A percentile compares a stretch with the other conserved stretches of the same genome.
Evolutionary conservation across 1,140 invertebrate species (phyloP).

Genomic region (Drosophila nigrodunni): DNA sequence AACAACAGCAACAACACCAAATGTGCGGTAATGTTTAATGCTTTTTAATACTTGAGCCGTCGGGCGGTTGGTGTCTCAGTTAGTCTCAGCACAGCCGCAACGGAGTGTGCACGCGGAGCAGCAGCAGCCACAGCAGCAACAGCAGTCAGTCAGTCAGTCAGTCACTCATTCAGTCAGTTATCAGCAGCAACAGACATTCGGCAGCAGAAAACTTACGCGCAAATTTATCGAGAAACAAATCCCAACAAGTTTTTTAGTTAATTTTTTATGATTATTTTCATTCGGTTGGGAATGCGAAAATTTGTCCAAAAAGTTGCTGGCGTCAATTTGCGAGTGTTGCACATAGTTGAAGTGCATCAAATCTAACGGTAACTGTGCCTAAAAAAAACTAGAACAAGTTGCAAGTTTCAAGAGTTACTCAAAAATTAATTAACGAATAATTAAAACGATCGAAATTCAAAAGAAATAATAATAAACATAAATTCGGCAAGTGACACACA

Average conservation of each 20-base stretch:
- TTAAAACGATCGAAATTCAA: slow-evolving; percentile 22
- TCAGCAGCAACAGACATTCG: slow-evolving; percentile 18
- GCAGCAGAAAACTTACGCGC: slow-evolving; percentile 29
- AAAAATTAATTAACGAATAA: slow-evolving; percentile 17
- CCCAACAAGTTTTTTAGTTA: slow-evolving; percentile 32
- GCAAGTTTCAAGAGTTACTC: slow-evolving; percentile 13
- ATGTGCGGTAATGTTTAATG: slow-evolving; percentile 72
- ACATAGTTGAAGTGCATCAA: slow-evolving; percentile 38
- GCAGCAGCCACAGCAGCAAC: slow-evolving; percentile 38
- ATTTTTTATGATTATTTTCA: slow-evolving; percentile 14
- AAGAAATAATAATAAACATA: slow-evolving; percentile 21
- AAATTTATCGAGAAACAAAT: slow-evolving; percentile 42
- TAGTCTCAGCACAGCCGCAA: slow-evolving; percentile 84
- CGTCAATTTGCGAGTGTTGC: slow-evolving; percentile 19
- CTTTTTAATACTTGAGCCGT: slow-evolving; percentile 84
- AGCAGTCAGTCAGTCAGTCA: slow-evolving; percentile 14
- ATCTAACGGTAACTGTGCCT: slow-evolving; percentile 14
- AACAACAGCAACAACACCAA: slow-evolving; percentile 35
- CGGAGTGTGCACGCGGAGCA: slow-evolving; percentile 82
- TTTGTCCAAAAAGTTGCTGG: slow-evolving; percentile 40
- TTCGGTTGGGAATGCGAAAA: slow-evolving; percentile 44
- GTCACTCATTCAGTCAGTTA: slow-evolving; percentile 25
- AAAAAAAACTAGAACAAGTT: slow-evolving; percentile 37
- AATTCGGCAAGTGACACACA: slow-evolving; percentile 47
- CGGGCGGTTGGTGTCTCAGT: slow-evolving; percentile 75